phyloP scores from a whole-genome alignment of 1,140 invertebrate genomes.

The Listronotus oregonensis region DNA sequence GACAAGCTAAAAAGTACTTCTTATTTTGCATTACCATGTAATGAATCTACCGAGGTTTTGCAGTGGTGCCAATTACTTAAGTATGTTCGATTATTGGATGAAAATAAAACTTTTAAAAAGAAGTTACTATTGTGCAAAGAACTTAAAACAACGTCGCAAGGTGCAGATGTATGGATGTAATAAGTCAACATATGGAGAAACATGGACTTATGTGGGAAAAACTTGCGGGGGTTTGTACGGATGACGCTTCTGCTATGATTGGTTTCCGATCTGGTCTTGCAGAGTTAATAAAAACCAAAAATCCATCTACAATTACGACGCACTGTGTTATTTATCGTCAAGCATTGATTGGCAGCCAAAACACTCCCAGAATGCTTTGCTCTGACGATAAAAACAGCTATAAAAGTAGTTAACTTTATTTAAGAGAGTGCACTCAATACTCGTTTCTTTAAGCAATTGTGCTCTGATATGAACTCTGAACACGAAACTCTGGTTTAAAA shows the following conservation, averaged over 20 bases:
- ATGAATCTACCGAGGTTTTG: conserved; percentile 15
- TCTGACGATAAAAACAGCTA: conserved; percentile 41
- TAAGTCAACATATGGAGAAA: conserved; percentile 45
- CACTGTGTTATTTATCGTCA: conserved; percentile 50
- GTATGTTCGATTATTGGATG: conserved; percentile 8
- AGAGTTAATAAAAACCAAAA: conserved; percentile 47
- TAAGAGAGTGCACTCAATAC: conserved; percentile 48
- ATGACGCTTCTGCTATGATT: conserved; percentile 40
- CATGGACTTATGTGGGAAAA: conserved; percentile 32
- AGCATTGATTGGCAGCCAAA: conserved; percentile 48
- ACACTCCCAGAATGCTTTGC: conserved; percentile 43
- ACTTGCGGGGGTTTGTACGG: conserved; percentile 6
- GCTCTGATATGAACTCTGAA: conserved; percentile 40
- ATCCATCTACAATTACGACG: conserved; percentile 38
- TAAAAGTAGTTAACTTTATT: conserved; percentile 50
- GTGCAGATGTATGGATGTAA: conserved; percentile 41
- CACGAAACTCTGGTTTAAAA: conserved; percentile 20
- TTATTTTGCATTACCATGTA: conserved; percentile 27
- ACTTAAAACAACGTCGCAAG: conserved; percentile 39
- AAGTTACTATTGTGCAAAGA: conserved; percentile 9
- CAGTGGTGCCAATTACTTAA: conserved; percentile 16
- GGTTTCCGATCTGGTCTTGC: conserved; percentile 49
- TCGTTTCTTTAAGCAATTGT: conserved; percentile 44
- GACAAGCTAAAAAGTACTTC: conserved; percentile 24
- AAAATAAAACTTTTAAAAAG: conserved; percentile 8